Conservation (phyloP, 2,888 invertebrate species). For the Aleiodes alternator region DNA sequence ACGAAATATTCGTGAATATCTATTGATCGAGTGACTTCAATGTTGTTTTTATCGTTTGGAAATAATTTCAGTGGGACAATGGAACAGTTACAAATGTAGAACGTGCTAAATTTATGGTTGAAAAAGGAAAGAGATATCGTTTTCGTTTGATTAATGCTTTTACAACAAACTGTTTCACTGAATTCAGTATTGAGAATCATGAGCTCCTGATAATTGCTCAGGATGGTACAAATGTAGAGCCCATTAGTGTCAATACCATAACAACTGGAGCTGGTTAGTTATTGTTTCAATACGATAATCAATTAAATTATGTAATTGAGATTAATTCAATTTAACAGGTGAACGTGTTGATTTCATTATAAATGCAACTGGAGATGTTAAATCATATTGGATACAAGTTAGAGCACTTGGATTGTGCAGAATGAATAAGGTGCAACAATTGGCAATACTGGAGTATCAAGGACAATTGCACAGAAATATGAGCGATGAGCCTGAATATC, state of each 20-base stretch:
- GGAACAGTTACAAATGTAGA: constrained; percentile 39
- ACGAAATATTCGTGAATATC: too few species aligned
- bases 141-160: constrained; percentile 78
- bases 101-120: constrained; percentile 62
- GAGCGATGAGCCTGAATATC: constrained; percentile 65
- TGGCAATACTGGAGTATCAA: constrained; percentile 76
- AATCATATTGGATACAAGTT: constrained; percentile 77
- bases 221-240: constrained; percentile 77
- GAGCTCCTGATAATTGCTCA: constrained; percentile 76
- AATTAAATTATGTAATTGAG: too few species aligned
- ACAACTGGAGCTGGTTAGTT: constrained; percentile 76
- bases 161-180: constrained; percentile 77
- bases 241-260: constrained; percentile 73
- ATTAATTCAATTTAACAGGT: constrained; percentile 72
- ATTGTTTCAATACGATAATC: constrained; percentile 43
- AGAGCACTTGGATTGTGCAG: constrained; percentile 76
- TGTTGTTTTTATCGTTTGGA: too few species aligned
- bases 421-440: constrained; percentile 70
- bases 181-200: constrained; percentile 76
- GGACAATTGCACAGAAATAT: constrained; percentile 63
- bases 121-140: constrained; percentile 76
- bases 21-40: too few species aligned
- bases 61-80: constrained; percentile 20
- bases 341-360: constrained; percentile 82
- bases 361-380: constrained; percentile 73